A percentile compares a stretch with the other conserved stretches of the same genome.
These are phyloP conservation scores for Nymphalis c-album DNA, from an alignment of 2,888 invertebrate genomes.

Conservation along the genomic window DNA sequence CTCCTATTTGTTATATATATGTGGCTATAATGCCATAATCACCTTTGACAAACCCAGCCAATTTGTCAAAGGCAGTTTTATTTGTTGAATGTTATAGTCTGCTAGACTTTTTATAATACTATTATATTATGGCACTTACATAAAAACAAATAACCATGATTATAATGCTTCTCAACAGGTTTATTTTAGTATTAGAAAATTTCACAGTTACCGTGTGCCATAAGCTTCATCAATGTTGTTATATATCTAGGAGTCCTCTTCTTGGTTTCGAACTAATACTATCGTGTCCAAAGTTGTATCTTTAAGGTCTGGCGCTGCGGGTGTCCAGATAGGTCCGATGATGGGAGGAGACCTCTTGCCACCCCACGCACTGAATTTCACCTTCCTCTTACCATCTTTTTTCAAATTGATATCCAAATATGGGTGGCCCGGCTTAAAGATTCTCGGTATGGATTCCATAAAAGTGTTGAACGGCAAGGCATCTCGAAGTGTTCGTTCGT, in stretches of 20 bases:
- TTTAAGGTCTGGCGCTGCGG: conserved; percentile 55
- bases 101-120: conserved; percentile 16
- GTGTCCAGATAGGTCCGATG: conserved; percentile 76
- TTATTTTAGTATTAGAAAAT: conserved; percentile 29
- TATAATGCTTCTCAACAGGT: conserved; percentile 18
- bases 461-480: conserved; percentile 64
- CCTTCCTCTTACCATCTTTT: conserved; percentile 74
- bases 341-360: conserved; percentile 74
- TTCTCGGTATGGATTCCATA: conserved; percentile 57
- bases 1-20: conserved; percentile 33
- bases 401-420: conserved; percentile 67
- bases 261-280: conserved; percentile 57
- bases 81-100: conserved; percentile 23
- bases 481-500: conserved; percentile 54
- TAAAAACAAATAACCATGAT: conserved; percentile 18
- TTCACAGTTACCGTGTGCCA: conserved; percentile 21
- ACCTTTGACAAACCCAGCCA: conserved; percentile 61
- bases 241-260: conserved; percentile 29
- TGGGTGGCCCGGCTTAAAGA: conserved; percentile 69
- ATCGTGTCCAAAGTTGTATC: conserved; percentile 63
- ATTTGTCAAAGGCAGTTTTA: conserved; percentile 48
- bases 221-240: conserved; percentile 26
- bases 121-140: conserved; percentile 52
- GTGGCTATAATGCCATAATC: conserved; percentile 41
- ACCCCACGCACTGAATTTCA: conserved; percentile 76